These are phyloP conservation scores for Gastracanthus pulcherrimus DNA, from an alignment of 2,888 invertebrate species.

Conservation along the genomic window DNA sequence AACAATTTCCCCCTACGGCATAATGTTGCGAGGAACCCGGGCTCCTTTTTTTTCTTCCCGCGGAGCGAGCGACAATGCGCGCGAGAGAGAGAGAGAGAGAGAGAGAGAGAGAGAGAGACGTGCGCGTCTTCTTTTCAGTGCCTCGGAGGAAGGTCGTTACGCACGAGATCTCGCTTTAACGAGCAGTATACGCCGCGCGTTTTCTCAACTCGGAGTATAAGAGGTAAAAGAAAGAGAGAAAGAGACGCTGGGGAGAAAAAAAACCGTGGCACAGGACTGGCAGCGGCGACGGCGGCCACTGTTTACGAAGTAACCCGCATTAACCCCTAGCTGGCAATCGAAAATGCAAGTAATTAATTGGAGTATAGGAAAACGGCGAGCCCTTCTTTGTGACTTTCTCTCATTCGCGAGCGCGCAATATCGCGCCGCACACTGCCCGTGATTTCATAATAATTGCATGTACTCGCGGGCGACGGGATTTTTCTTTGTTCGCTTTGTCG, in stretches of 20 bases:
- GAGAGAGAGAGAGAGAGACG: background rate
- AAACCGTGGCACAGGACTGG: background rate
- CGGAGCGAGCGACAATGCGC: conserved; percentile 19
- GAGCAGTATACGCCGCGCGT: conserved; percentile 54
- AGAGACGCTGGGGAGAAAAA: background rate
- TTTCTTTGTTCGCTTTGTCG: background rate
- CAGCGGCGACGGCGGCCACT: background rate
- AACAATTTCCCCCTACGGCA: background rate
- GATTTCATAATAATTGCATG: no score
- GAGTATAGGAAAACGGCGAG: background rate
- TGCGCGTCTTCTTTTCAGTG: conserved; percentile 27
- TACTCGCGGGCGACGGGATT: background rate
- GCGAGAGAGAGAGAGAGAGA: background rate
- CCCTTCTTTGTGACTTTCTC: background rate
- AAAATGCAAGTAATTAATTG: conserved; percentile 52
- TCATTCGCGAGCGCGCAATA: no score
- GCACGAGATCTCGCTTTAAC: conserved; percentile 64
- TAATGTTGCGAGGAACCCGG: background rate
- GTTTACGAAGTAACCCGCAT: background rate
- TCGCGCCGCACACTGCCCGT: background rate
- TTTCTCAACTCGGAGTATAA: conserved; percentile 10
- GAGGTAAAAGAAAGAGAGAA: conserved; percentile 12
- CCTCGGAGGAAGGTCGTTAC: conserved; percentile 59
- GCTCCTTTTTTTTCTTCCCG: background rate
- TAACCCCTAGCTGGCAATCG: conserved; percentile 20